Evolutionary conservation across 2,888 invertebrate species (phyloP), one percentile per base, ranked within the genome.

Genomic region (Oscheius sp.): DNA sequence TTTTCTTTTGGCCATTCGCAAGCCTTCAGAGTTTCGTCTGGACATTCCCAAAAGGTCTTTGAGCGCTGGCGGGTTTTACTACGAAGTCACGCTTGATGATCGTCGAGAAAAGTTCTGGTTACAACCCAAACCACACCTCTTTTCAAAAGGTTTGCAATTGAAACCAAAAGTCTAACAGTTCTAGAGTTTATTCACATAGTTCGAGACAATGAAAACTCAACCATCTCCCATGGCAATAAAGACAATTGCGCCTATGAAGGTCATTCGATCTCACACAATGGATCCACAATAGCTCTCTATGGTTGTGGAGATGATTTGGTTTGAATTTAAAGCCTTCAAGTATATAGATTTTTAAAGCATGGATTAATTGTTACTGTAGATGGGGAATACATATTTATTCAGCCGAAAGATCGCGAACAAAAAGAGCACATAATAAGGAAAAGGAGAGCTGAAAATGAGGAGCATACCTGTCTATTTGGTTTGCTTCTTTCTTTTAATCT

Each of bases 301-400:
- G 83, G 83, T 15, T 83, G 83, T 68, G 81, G 74, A 25, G 63
- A 72, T 8, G 55, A 75, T 53, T 72, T 74, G 78, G 82, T 82
- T 65, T 65, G 45, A 31, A 20, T 31, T 37, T 8, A 27, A 45
- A 52, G 2, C 6, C n/a, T 27, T 10, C 6, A 34, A 34, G 12
- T 10, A 23, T 0, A 6, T 17, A 15, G 20, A 64, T 71, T 76
- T 64, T n/a, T n/a, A n/a, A 65, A 82, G 82, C 72, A 79, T 48
- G 83, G 82, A 34, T 70, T 83, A 73, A 71, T 83, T 39, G 66
- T 78, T 15, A 73, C 76, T 23, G 67, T 66, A 5, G 63, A 66
- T n/a, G 81, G 78, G 8, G 74, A 74, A 27, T 77, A 78, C 65
- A 73, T 75, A 46, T 71, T 82, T 46, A 76, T 83, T 61, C 81